phyloP scores from a whole-genome alignment of 2,113 vertebrate species.

The Neodontobutis hainanensis region DNA sequence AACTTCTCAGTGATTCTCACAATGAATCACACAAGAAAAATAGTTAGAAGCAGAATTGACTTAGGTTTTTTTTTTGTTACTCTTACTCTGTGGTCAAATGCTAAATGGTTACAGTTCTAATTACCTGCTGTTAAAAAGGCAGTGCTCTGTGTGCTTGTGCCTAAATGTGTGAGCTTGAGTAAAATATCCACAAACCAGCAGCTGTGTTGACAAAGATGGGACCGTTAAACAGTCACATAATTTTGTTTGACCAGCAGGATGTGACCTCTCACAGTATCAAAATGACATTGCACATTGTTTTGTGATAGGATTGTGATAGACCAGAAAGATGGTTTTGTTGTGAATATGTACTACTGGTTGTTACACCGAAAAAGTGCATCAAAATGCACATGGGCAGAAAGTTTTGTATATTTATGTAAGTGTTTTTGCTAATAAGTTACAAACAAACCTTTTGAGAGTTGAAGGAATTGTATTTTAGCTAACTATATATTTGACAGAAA shows the following conservation, averaged over 20 bases:
- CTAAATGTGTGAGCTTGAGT: constrained; percentile 3
- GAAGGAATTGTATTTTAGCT: constrained; percentile 24
- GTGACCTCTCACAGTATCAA: background rate
- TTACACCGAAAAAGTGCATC: constrained; percentile 3
- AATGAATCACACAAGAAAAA: background rate
- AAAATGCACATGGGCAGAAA: background rate
- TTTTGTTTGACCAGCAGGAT: background rate
- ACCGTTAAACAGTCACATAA: background rate
- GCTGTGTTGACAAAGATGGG: background rate
- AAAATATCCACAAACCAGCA: background rate
- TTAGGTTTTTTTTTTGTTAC: background rate
- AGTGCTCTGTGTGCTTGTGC: background rate
- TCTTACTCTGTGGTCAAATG: background rate
- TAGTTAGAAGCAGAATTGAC: too few relatives aligned
- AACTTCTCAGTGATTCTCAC: background rate
- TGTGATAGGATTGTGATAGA: background rate
- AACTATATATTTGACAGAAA: constrained; percentile 21
- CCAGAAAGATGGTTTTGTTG: background rate
- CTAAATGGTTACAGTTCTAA: background rate
- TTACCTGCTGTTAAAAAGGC: background rate
- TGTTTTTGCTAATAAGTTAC: constrained; percentile 11
- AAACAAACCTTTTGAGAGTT: constrained; percentile 14
- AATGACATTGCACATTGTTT: background rate
- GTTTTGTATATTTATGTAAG: background rate
- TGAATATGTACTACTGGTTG: background rate